Evolutionary conservation across 2,888 invertebrate species (phyloP), one percentile per base, ranked within the genome.

Genomic region (Aphrophora alni): DNA sequence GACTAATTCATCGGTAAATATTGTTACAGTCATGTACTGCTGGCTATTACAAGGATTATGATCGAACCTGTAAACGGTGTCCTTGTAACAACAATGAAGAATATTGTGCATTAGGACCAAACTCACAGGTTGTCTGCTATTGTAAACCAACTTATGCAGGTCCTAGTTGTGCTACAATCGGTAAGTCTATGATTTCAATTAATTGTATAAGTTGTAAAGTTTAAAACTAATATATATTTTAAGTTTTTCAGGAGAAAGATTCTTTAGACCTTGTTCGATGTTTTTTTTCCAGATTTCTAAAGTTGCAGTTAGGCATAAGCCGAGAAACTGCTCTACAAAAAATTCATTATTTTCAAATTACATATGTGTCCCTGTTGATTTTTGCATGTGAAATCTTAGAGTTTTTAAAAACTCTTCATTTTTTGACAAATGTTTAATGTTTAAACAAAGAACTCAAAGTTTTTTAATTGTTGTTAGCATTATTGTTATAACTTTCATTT

Each of bases 1-100:
- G n/a, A n/a, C n/a, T 17, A 68, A 25, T 69, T 59, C 5, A 27
- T 10, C 25, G n/a, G 28, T 25, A n/a, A 68, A 33, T 33, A 33
- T 28, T 69, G 26, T 86, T 85, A 71, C 85, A 89, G 88, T 89
- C 87, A 7, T 97, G 97, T 86, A 89, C 91, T 0, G 87, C 92
- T 0, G 93, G 95, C 14, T 93, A 93, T 87, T 96, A 95, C 87
- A 91, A 93, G 80, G 93, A 95, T 85, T 88, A 88, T 0, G 90
- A 88, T 77, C 90, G 91, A 82, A 88, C 90, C n/a, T 95, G 97
- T 85, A 89, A 88, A 4, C 89, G 87, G 38, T 98, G 97, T 86
- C 93, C 94, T 2, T 98, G 98, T 88, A 93, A 93, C 86, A 92
- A 92, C n/a, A 91, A 92, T 83, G 93, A 93, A 84, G 91, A 91